Conservation (phyloP, 2,113 vertebrate species). For the Oncorhynchus mykiss region DNA sequence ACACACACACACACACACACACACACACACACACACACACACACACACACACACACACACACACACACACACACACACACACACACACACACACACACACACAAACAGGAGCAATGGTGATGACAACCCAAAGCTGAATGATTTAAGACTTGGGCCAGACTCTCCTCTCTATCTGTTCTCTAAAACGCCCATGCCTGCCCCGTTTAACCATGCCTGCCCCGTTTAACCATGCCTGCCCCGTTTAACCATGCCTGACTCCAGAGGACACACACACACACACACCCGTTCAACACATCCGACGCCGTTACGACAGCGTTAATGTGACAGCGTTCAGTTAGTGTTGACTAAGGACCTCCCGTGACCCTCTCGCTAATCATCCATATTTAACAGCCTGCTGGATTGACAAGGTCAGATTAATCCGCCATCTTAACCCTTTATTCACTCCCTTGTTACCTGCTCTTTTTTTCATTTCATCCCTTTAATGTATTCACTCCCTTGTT, state of each 20-base stretch:
- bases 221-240: too few relatives aligned
- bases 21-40: too few relatives aligned
- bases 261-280: not conserved
- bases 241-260: not conserved
- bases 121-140: slow-evolving; percentile 3
- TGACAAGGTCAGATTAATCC: slow-evolving; percentile 42
- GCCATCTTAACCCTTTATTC: not conserved
- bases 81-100: slow-evolving; percentile 4
- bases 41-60: too few relatives aligned
- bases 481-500: too few relatives aligned
- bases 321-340: not conserved
- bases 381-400: slow-evolving; percentile 43
- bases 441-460: slow-evolving; percentile 18
- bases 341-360: slow-evolving; percentile 5
- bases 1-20: too few relatives aligned
- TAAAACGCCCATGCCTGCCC: not conserved
- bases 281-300: too few relatives aligned
- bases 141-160: slow-evolving; percentile 32
- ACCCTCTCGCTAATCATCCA: slow-evolving; percentile 28
- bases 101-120: slow-evolving; percentile 8
- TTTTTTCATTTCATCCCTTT: not conserved
- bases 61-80: not conserved
- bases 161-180: slow-evolving; percentile 5
- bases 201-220: not conserved
- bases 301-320: not conserved